phyloP scores from a whole-genome alignment of 2,113 vertebrate genomes.

The Tachycineta bicolor region DNA sequence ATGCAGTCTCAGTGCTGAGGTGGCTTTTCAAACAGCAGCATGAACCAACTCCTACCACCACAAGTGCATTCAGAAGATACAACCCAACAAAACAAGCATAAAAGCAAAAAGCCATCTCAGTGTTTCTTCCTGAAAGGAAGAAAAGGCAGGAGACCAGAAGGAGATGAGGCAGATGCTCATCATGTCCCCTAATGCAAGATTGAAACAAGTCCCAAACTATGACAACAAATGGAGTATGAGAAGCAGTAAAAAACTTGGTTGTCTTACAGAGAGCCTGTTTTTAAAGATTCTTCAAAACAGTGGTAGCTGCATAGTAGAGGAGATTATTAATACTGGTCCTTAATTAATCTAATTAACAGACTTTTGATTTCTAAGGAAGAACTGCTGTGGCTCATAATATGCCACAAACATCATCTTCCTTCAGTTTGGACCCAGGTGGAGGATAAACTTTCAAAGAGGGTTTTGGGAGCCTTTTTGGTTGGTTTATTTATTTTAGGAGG shows the following conservation, averaged over 20 bases:
- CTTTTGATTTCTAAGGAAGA: background rate
- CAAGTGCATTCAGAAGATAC: background rate
- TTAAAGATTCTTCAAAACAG: background rate
- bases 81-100: background rate
- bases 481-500: background rate
- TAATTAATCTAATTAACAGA: background rate
- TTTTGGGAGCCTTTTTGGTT: background rate
- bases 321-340: background rate
- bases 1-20: background rate
- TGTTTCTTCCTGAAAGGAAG: background rate
- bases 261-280: background rate
- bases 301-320: background rate
- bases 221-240: accelerated
- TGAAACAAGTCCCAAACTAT: accelerated
- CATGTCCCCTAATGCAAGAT: accelerated
- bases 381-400: background rate
- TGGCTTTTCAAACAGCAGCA: background rate
- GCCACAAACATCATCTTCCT: background rate
- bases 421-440: background rate
- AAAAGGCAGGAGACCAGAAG: background rate
- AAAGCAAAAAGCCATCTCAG: background rate
- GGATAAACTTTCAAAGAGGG: background rate
- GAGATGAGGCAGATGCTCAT: background rate
- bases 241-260: background rate
- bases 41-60: background rate